Evolutionary conservation across 2,888 invertebrate genomes (phyloP).

Genomic region (Sthenelais limicola): DNA sequence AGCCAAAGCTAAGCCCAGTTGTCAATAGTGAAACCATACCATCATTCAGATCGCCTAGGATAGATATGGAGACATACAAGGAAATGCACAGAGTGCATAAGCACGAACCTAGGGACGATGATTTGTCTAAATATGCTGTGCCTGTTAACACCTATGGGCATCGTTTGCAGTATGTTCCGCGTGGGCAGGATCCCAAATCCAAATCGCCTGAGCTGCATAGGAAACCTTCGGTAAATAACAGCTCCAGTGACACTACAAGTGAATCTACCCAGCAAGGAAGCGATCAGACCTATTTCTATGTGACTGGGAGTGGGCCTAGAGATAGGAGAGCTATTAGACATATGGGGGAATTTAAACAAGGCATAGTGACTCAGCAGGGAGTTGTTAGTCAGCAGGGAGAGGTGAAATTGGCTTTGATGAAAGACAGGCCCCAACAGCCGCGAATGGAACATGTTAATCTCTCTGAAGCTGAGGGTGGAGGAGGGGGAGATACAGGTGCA

Average conservation of each 20-base stretch:
- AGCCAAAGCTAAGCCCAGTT: too few relatives aligned
- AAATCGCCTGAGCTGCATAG: neutral
- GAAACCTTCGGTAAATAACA: too few relatives aligned
- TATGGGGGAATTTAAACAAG: too few relatives aligned
- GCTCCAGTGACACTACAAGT: too few relatives aligned
- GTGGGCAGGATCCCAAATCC: too few relatives aligned
- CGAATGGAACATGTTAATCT: slow-evolving; percentile 32
- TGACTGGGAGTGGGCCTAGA: slow-evolving; percentile 30
- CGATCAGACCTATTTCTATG: slow-evolving; percentile 30
- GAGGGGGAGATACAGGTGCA: slow-evolving; percentile 31
- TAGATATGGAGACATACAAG: slow-evolving; percentile 26
- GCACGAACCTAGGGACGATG: neutral
- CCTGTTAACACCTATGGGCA: slow-evolving; percentile 21
- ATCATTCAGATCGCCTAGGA: neutral
- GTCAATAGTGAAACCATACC: slow-evolving; percentile 10
- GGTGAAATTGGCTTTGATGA: slow-evolving; percentile 6
- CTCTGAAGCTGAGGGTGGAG: slow-evolving; percentile 24
- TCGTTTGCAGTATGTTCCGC: slow-evolving; percentile 21
- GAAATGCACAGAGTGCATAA: slow-evolving; percentile 2
- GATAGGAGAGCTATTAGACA: neutral
- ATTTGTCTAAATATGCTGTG: slow-evolving; percentile 14
- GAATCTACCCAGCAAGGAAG: too few relatives aligned
- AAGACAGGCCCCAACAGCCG: slow-evolving; percentile 6
- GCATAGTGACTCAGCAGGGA: too few relatives aligned
- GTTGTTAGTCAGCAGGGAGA: too few relatives aligned